phyloP scores from a whole-genome alignment of 2,113 vertebrate genomes.

The Scatophagus argus region DNA sequence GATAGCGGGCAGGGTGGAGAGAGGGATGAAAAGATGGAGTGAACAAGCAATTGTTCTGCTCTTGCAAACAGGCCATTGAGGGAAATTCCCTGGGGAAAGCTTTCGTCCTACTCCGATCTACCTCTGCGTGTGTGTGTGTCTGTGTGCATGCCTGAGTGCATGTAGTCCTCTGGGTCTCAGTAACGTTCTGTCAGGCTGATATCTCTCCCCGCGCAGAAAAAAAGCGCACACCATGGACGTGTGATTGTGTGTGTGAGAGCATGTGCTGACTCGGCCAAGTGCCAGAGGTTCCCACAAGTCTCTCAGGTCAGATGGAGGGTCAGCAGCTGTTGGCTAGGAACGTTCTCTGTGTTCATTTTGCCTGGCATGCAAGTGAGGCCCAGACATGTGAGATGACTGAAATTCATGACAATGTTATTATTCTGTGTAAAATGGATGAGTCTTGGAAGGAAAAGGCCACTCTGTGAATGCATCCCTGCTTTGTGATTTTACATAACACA shows the following conservation, averaged over 20 bases:
- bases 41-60: constrained; percentile 69
- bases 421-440: constrained; percentile 38
- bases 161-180: constrained; percentile 69
- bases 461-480: constrained; percentile 26
- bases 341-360: constrained; percentile 48
- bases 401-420: constrained; percentile 40
- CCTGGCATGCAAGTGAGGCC: neutral
- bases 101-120: constrained; percentile 69
- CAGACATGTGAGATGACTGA: constrained; percentile 33
- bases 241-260: constrained; percentile 9
- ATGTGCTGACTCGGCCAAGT: constrained; percentile 37
- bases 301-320: constrained; percentile 66
- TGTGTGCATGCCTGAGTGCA: constrained; percentile 44
- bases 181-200: constrained; percentile 72
- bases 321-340: constrained; percentile 63
- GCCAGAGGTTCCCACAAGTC: constrained; percentile 68
- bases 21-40: constrained; percentile 59
- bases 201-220: constrained; percentile 35
- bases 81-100: constrained; percentile 58
- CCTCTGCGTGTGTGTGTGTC: constrained; percentile 47
- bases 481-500: constrained; percentile 41
- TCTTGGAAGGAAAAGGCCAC: constrained; percentile 37
- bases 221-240: constrained; percentile 20
- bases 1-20: constrained; percentile 31
- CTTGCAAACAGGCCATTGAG: constrained; percentile 74